Evolutionary conservation across 2,113 vertebrate genomes (phyloP).

Genomic region (Myodes glareolus): DNA sequence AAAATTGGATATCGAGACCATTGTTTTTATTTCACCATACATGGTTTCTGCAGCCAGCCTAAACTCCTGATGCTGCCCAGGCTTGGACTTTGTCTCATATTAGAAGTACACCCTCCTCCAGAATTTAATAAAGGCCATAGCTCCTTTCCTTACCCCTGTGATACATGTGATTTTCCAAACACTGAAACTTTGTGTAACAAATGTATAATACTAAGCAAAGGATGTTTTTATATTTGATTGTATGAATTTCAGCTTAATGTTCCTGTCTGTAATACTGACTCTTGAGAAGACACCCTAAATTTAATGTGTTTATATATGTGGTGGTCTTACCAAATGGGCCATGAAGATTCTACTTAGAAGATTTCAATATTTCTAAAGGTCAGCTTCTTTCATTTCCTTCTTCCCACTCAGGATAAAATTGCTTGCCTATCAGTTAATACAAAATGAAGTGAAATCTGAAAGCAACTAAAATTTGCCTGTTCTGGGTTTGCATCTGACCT

Average conservation of each 20-base stretch:
- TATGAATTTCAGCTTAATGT: not conserved
- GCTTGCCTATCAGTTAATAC: constrained; percentile 6
- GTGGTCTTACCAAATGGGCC: not conserved
- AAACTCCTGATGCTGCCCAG: not conserved
- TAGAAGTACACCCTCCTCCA: not conserved
- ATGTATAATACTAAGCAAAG: not conserved
- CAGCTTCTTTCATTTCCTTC: constrained; percentile 18
- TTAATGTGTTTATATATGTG: not conserved
- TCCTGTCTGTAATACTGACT: not conserved
- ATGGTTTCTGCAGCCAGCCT: not conserved
- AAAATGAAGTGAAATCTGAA: constrained; percentile 28
- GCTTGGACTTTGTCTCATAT: not conserved
- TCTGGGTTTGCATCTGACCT: not conserved
- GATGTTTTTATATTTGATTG: not conserved
- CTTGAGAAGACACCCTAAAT: not conserved
- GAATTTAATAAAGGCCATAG: not conserved
- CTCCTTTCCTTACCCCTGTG: not conserved
- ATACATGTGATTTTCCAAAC: not conserved
- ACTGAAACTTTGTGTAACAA: not conserved
- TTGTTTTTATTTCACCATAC: not conserved
- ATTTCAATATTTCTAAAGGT: constrained; percentile 12
- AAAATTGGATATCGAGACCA: not conserved
- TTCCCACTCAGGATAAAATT: constrained; percentile 13
- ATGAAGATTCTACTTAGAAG: not conserved
- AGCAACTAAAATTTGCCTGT: constrained; percentile 12